Evolutionary conservation across 1,140 invertebrate genomes (phyloP).

Genomic region (Maniola jurtina): DNA sequence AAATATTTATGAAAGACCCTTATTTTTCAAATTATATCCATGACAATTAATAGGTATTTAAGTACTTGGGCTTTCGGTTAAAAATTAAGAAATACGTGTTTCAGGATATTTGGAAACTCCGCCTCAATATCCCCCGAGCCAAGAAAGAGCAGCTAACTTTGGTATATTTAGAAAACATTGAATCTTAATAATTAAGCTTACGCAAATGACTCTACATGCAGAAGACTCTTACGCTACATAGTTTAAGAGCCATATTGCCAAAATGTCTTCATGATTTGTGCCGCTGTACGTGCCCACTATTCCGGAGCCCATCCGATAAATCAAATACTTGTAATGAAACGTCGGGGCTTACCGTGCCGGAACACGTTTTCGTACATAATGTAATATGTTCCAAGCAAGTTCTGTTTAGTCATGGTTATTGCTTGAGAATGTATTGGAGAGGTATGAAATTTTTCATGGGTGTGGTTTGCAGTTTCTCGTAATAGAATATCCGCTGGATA

Average conservation of each 20-base stretch:
- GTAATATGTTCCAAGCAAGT: constrained; percentile 41
- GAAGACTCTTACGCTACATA: not conserved
- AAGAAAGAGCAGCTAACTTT: too few relatives aligned
- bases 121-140: too few relatives aligned
- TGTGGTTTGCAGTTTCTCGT: not conserved
- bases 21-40: too few relatives aligned
- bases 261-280: constrained; percentile 14
- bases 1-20: too few relatives aligned
- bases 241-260: constrained; percentile 5
- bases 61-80: too few relatives aligned
- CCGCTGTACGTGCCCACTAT: constrained; percentile 38
- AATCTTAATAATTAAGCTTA: not conserved
- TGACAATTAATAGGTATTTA: too few relatives aligned
- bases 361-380: constrained; percentile 39
- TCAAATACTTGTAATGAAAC: constrained; percentile 65
- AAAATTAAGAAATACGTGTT: too few relatives aligned
- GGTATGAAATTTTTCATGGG: constrained; percentile 6
- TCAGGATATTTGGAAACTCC: too few relatives aligned
- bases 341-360: constrained; percentile 44
- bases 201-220: not conserved
- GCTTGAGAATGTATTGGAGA: constrained; percentile 28
- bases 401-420: constrained; percentile 36
- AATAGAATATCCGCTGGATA: not conserved
- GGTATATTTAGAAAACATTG: too few relatives aligned
- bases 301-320: constrained; percentile 48